Base-by-base conservation (phyloP, 2,113 vertebrate species). In the Synodontis membranacea region DNA sequence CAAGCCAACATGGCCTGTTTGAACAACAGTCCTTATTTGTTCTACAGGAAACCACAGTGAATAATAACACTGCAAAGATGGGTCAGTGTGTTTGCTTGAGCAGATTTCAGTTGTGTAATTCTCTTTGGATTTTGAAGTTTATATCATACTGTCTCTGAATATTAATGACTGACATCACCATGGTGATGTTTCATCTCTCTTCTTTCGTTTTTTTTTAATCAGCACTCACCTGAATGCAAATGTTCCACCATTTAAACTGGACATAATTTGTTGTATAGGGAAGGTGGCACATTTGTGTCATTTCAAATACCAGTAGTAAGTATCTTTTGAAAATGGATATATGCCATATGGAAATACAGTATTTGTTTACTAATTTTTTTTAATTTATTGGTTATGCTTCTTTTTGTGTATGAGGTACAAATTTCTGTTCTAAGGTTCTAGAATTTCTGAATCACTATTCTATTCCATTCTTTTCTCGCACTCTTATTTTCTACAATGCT, bases 161-260 rank as follows among this genome's bases (percentile, higher is more conserved):
- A 46, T 87, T 89, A 89, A 88, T 86, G 80, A 7, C 74, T 86
- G 54, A 86, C 86, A 89, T 84, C 44, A 75, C 86, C 83, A 87
- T 83, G 81, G 80, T 64, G 39, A 86, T 88, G 80, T 85, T 62
- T 88, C 83, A 82, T 85, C 75, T 83, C 46, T 82, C 46, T 39
- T 10, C 54, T 87, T 82, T 85, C 66, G 31, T 81, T 87, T 15
- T 46, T 48, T 72, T 84, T 46, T n/a, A 6, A 80, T 82, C 50
- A 88, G 54, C 58, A 84, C 87, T 50, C 84, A 88, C 86, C 86
- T 88, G 86, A 85, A 88, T 87, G 84, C 86, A 88, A 87, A 90
- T 84, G 66, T 37, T 60, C 31, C 54, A 84, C 46, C 48, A 82
- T 85, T 83, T 56, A 37, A 75, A 78, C 62, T 48, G 78, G 80